Base-by-base conservation (phyloP, 2,888 invertebrate genomes). In the Stegophylla sp. region DNA sequence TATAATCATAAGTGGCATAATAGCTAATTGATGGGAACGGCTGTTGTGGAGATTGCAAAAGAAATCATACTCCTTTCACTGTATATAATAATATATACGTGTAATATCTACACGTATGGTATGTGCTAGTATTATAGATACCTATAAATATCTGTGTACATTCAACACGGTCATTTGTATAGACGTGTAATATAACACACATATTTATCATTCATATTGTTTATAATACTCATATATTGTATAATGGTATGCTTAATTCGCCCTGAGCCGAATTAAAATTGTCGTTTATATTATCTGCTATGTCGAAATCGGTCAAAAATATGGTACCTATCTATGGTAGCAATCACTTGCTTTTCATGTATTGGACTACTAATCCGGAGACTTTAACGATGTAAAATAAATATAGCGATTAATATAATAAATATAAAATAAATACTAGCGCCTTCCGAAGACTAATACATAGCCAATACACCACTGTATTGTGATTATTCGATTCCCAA, bases 21-120 rank as follows among this genome's bases (percentile, higher is more conserved):
- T n/a, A 15, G 51, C 20, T 20, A 23, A 20, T 56, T 12, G 20
- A 23, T 15, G 4, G 10, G 56, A 10, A 10, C 15, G 45, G 13
- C 12, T 12, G 23, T 53, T n/a, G 2, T 17, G 51, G 56, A 12
- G 56, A 56, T 56, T 20, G 56, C 56, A 23, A 23, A 34, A 34
- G 10, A 56, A 20, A 56, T 56, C 5, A 56, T 23, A 56, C 10
- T 56, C 56, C 56, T 56, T 56, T 56, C 56, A 56, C 56, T 56
- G 9, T 20, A 53, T 4, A 53, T 4, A 53, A n/a, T 56, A 56
- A 56, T 45, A 13, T 34, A 34, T 34, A 34, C 34, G 34, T 7
- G 34, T 34, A 5, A n/a, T 34, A 45, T 10, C 5, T 23, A 23
- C 12, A 20, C 56, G 56, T 10, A 56, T 56, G 56, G 1, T 23